Evolutionary conservation across 2,888 invertebrate species (phyloP), one percentile per base, ranked within the genome.

Genomic region (Rotaria socialis): DNA sequence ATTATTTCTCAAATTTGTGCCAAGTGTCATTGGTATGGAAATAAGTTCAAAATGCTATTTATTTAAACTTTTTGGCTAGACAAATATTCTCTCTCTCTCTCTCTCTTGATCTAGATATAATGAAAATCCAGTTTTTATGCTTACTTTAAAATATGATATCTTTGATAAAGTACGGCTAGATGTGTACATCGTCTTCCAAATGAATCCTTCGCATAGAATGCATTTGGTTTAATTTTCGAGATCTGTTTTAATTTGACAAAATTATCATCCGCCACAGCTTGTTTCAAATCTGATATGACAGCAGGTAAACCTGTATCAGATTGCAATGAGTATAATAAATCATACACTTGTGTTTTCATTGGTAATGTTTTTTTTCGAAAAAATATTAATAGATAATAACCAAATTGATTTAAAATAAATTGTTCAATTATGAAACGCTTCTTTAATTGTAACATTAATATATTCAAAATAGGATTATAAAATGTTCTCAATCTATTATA

Each of bases 131-230:
- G n/a, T n/a, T n/a, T n/a, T n/a, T n/a, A n/a, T n/a, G n/a, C 58
- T 85, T 86, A 85, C 86, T 85, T 85, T 27, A 86, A 56, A 43
- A 86, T 86, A 43, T 47, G 22, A 2, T 74, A 56, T 43, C 67
- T 43, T 55, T 55, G n/a, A 55, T 85, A 41, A 16, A 86, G 55
- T n/a, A 85, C 47, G 5, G 86, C 86, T 80, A 86, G 74, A 85
- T 86, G 86, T 27, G 56, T 19, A 43, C 75, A 58, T 35, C 75
- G 56, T 86, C 86, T 43, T 27, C 86, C 86, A 43, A 22, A 47
- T 35, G 55, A 86, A 60, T 86, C 86, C 58, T 85, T 75, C 0
- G 85, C 7, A 16, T 52, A 52, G 24, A 41, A 80, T 50, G 60
- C 55, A 85, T 52, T 84, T 41, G 67, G 16, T 24, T 86, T 75